Conservation (phyloP, 2,797 vertebrate genomes). For the Rhincodon typus region DNA sequence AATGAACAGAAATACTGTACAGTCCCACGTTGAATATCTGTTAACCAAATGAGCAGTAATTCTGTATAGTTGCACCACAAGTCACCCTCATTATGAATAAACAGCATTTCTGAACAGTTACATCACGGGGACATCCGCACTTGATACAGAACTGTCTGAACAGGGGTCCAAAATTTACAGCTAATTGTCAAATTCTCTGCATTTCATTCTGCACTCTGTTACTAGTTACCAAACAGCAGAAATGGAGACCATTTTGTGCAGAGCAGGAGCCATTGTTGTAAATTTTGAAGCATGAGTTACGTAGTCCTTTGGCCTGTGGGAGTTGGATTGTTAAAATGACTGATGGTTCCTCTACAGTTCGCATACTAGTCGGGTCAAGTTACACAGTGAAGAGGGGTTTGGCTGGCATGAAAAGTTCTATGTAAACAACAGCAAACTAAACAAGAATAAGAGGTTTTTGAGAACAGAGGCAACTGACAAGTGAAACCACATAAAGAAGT, state of each 20-base stretch:
- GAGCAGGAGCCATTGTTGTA: not conserved
- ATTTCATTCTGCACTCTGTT: not conserved
- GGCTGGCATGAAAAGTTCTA: not conserved
- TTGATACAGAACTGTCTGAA: not conserved
- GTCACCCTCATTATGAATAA: not conserved
- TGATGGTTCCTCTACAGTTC: not conserved
- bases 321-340: not conserved
- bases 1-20: not conserved
- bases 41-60: not conserved
- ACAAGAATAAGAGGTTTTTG: not conserved
- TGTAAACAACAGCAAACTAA: not conserved
- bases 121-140: not conserved
- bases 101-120: not conserved
- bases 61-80: not conserved
- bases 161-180: not conserved
- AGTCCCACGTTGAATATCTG: not conserved
- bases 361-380: not conserved
- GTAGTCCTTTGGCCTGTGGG: not conserved
- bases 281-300: not conserved
- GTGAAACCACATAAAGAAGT: not conserved
- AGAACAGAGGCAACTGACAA: not conserved
- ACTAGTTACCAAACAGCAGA: not conserved
- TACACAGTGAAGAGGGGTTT: not conserved
- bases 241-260: not conserved
- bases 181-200: not conserved